Evolutionary conservation across 2,113 vertebrate species (phyloP), one percentile per base, ranked within the genome.

Genomic region (Solenodon paradoxus): DNA sequence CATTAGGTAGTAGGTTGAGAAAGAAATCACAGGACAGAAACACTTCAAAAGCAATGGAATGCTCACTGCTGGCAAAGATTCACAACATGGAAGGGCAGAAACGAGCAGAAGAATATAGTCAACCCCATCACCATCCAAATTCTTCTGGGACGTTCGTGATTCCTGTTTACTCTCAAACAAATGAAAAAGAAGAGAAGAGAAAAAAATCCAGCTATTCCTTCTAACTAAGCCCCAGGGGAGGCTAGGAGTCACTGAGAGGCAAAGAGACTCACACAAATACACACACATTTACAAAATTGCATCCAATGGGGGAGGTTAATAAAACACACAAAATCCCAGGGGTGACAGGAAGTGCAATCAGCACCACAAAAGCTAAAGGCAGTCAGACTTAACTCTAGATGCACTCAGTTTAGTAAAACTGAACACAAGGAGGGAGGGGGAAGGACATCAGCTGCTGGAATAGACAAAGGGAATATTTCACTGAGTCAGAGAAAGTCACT

Each of bases 111-210:
- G 22, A 77, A 71, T 51, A 93, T 0, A 85, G 61, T 13, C 83
- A 94, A 47, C 9, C 61, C 89, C 45, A 69, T 69, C 59, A 42
- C 85, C 96, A 98, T 97, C 96, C 96, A 95, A 92, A 96, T 84
- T 97, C 96, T 98, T 98, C 97, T 98, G 97, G 96, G 97, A 98
- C 97, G 93, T 88, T 98, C 97, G 98, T 95, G 97, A 98, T 98
- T 98, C 96, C 95, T 98, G 97, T 98, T 98, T 98, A 98, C 91
- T 97, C 89, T 97, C 97, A 98, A 98, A 98, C 95, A 98, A 97
- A 96, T 78, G 66, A 95, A 97, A 97, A 96, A 97, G 94, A 97
- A 95, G 96, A 97, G 95, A 95, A 82, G 97, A 94, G 91, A 45
- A 66, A 96, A 95, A 96, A 94, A 97, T 91, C 90, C 93, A 97